These are phyloP conservation scores for Eubasilissa splendida DNA, from an alignment of 2,888 invertebrate species.

Conservation along the genomic window DNA sequence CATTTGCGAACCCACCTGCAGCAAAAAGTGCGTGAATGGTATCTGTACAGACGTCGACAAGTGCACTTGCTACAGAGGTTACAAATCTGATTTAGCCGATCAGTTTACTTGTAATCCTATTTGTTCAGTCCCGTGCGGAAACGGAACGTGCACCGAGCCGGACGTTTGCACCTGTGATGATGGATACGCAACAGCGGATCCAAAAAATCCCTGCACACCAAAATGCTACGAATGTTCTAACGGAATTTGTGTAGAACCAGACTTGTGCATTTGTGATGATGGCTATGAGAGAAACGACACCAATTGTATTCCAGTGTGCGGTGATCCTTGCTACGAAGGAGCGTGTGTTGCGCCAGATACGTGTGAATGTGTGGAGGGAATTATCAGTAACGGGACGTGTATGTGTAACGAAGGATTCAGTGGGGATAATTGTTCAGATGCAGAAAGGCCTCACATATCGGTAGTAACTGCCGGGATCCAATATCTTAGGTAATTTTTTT, in stretches of 20 bases:
- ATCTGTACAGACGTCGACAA: conserved; percentile 63
- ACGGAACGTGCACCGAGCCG: conserved; percentile 60
- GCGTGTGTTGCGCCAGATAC: conserved; percentile 60
- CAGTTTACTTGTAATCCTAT: conserved; percentile 47
- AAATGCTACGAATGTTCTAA: conserved; percentile 43
- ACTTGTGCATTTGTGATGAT: conserved; percentile 57
- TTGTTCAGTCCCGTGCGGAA: conserved; percentile 52
- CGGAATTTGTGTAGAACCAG: conserved; percentile 53
- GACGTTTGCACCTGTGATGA: conserved; percentile 61
- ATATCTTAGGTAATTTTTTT: conserved; percentile 14
- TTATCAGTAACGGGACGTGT: conserved; percentile 41
- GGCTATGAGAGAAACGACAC: conserved; percentile 49
- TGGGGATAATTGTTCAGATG: conserved; percentile 39
- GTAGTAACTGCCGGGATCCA: conserved; percentile 41
- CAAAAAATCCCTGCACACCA: conserved; percentile 18
- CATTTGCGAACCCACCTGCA: conserved; percentile 49
- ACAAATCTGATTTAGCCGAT: conserved; percentile 51
- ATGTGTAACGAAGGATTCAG: conserved; percentile 41
- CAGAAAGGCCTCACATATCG: background rate
- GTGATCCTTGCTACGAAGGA: conserved; percentile 48
- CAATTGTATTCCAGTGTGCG: conserved; percentile 57
- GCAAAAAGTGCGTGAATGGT: conserved; percentile 62
- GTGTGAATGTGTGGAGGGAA: conserved; percentile 63
- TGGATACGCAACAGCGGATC: conserved; percentile 49
- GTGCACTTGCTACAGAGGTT: conserved; percentile 64